Evolutionary conservation across 2,888 invertebrate species (phyloP).

Genomic region (Cremastinae sp.): DNA sequence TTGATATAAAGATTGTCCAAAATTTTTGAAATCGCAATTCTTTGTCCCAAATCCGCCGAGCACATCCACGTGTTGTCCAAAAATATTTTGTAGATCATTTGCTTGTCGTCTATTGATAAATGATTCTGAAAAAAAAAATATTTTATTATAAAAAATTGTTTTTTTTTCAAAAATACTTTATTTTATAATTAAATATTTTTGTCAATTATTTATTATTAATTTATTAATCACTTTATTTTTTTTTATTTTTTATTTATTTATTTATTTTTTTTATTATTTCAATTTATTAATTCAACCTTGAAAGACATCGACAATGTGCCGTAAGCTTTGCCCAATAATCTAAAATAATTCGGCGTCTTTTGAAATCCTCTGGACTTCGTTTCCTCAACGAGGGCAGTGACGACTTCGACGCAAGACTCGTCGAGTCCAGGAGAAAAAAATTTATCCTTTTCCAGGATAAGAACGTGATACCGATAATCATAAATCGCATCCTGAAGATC

Average conservation of each 20-base stretch:
- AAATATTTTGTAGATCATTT: constrained; percentile 67
- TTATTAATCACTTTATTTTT: constrained; percentile 15
- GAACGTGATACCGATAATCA: constrained; percentile 68
- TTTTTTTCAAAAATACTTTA: no score
- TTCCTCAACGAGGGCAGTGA: constrained; percentile 24
- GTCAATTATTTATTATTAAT: no score
- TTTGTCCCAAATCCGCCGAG: constrained; percentile 66
- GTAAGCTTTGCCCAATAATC: constrained; percentile 70
- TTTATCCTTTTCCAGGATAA: constrained; percentile 1
- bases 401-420: constrained; percentile 22
- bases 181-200: no score
- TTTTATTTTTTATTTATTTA: constrained; percentile 4
- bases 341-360: constrained; percentile 70
- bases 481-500: constrained; percentile 70
- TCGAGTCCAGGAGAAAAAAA: constrained; percentile 9
- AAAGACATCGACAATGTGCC: constrained; percentile 58
- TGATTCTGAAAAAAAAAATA: constrained; percentile 22
- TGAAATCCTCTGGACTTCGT: constrained; percentile 59
- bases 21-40: constrained; percentile 71
- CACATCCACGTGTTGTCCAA: constrained; percentile 72
- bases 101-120: constrained; percentile 44
- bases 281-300: constrained; percentile 40
- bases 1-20: constrained; percentile 66
- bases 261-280: no score
- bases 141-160: neutral